phyloP scores from a whole-genome alignment of 2,888 invertebrate species.

The Heliconius cydno region DNA sequence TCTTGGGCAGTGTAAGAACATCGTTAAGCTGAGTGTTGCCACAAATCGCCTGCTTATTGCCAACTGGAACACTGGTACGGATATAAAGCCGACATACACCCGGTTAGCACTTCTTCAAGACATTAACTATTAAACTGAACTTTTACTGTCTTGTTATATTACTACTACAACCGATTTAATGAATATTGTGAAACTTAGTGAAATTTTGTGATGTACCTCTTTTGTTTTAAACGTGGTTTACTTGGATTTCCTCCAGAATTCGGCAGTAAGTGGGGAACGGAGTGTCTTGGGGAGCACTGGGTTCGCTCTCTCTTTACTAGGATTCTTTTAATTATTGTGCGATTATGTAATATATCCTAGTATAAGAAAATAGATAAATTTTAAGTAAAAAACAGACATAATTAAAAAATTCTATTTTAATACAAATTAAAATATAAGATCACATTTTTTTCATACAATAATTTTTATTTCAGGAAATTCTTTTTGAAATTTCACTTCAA shows the following conservation, averaged over 20 bases:
- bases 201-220: neutral
- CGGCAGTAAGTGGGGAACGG: too few relatives aligned
- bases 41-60: conserved; percentile 68
- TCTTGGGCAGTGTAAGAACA: conserved; percentile 60
- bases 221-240: neutral
- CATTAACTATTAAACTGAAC: conserved; percentile 30
- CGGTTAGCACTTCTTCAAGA: conserved; percentile 42
- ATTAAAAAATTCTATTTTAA: too few relatives aligned
- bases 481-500: neutral
- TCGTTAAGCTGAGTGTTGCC: conserved; percentile 70
- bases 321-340: neutral
- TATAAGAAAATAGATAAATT: neutral
- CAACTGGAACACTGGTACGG: conserved; percentile 55
- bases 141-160: conserved; percentile 26
- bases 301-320: neutral
- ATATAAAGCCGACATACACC: conserved; percentile 59
- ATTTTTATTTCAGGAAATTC: neutral
- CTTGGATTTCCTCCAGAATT: neutral
- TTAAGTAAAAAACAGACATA: neutral
- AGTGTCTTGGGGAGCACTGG: too few relatives aligned
- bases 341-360: too few relatives aligned
- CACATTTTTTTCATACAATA: neutral
- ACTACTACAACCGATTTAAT: conserved; percentile 2
- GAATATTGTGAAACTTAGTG: neutral
- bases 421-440: too few relatives aligned